Percentiles rank a stretch among this genome's conserved stretches.
Conservation (phyloP, 1,140 invertebrate genomes). For the Eupeodes corollae region DNA sequence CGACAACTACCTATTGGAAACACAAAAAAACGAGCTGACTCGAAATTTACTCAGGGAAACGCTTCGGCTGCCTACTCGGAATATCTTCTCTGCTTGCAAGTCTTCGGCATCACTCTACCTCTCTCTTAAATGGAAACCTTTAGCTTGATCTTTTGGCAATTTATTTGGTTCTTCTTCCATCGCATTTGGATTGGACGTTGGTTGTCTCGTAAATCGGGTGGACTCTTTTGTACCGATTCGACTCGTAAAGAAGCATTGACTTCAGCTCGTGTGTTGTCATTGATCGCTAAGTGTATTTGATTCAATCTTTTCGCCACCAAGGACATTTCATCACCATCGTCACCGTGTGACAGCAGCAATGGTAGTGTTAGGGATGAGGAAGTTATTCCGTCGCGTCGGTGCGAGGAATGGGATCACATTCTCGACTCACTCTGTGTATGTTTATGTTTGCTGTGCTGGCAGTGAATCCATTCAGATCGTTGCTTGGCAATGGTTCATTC, state of each 20-base stretch:
- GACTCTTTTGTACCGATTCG: slow-evolving; percentile 45
- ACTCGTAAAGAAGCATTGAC: slow-evolving; percentile 41
- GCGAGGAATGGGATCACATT: slow-evolving; percentile 73
- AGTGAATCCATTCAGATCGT: slow-evolving; percentile 76
- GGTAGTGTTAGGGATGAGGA: slow-evolving; percentile 60
- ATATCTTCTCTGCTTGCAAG: slow-evolving; percentile 48
- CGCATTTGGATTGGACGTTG: slow-evolving; percentile 66
- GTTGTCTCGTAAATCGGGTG: slow-evolving; percentile 56
- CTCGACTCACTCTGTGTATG: slow-evolving; percentile 74
- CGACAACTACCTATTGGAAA: slow-evolving; percentile 64
- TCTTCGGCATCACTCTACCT: slow-evolving; percentile 64
- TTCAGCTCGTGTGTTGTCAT: slow-evolving; percentile 56
- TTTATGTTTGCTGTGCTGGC: slow-evolving; percentile 81
- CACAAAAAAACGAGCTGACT: slow-evolving; percentile 75
- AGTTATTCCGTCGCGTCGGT: slow-evolving; percentile 38
- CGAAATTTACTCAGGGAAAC: slow-evolving; percentile 56
- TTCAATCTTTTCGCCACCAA: too few relatives aligned
- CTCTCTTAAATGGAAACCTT: slow-evolving; percentile 53
- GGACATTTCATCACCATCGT: slow-evolving; percentile 57
- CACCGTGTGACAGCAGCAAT: slow-evolving; percentile 46
- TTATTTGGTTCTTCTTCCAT: slow-evolving; percentile 68
- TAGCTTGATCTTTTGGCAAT: slow-evolving; percentile 60
- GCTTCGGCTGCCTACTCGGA: slow-evolving; percentile 37
- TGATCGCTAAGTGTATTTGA: too few relatives aligned
- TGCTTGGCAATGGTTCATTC: slow-evolving; percentile 41